phyloP scores from a whole-genome alignment of 2,113 vertebrate genomes.

The Apus apus region DNA sequence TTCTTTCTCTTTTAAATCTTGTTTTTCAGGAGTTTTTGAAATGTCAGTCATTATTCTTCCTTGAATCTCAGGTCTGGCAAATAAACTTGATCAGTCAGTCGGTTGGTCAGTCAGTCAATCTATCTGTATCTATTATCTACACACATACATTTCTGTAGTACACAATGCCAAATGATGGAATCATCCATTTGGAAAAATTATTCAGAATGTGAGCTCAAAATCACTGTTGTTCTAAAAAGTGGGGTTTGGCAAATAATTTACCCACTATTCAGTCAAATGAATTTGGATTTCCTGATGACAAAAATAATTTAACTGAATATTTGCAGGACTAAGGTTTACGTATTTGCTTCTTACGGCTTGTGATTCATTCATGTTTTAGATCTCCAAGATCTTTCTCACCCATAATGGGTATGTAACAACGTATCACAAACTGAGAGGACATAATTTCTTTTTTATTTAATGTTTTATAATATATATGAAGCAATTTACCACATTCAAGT shows the following conservation, averaged over 20 bases:
- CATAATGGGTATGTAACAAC: neutral
- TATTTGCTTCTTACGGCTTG: neutral
- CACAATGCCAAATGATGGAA: neutral
- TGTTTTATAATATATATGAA: neutral
- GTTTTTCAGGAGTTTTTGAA: slow-evolving; percentile 14
- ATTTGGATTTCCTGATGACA: neutral
- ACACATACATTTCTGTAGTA: neutral
- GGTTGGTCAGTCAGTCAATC: neutral
- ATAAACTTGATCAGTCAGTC: neutral
- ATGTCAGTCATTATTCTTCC: slow-evolving; percentile 6
- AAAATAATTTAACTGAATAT: neutral
- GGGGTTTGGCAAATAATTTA: neutral
- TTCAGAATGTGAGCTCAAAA: neutral
- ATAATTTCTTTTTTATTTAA: neutral
- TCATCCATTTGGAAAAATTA: neutral
- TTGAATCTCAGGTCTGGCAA: neutral
- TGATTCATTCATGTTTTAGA: neutral
- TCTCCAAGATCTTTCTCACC: neutral
- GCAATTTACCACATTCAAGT: neutral
- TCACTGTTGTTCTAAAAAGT: neutral
- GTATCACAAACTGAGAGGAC: neutral
- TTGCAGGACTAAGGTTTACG: neutral
- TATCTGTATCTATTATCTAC: neutral
- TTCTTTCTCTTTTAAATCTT: slow-evolving; percentile 35
- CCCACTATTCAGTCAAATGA: neutral